Base-by-base conservation (phyloP, 1,140 invertebrate genomes). In the Piezodorus guildinii region DNA sequence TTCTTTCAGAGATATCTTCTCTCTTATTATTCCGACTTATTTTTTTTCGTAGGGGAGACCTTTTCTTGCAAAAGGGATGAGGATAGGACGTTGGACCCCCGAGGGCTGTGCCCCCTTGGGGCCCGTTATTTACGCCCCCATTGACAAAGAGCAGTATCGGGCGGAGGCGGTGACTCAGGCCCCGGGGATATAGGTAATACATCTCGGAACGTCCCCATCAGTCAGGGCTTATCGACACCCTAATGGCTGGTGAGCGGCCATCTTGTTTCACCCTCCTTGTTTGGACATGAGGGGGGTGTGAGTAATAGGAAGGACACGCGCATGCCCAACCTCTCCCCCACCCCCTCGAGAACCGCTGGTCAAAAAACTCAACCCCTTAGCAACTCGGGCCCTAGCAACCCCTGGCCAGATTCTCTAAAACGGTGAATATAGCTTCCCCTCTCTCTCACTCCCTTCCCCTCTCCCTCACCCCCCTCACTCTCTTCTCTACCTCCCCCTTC, bases 191-290 rank as follows among this genome's bases (percentile, higher is more conserved):
- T 49, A 49, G 46, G 46, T 49, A 49, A 49, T 49, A 49, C 46
- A 49, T 49, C 46, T 49, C 21, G n/a, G n/a, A 9, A 9, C 46
- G 21, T 21, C 46, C 46, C 46, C 46, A 49, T 49, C 46, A 49
- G 46, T 49, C 46, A 49, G n/a, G 21, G 21, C 46, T 49, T 49
- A 49, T 49, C 46, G 46, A 49, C 46, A 49, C n/a, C n/a, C 46
- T 49, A 49, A 49, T 49, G 46, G 46, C 46, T 49, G 46, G 46
- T 49, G 46, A 21, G n/a, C 46, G 46, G 46, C 46, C 46, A 49
- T 49, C 46, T 49, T 49, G 46, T 49, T 49, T 21, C 46, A 49
- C 21, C n/a, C n/a, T 17, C n/a, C 21, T 49, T 49, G 46, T 49
- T 49, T 49, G 46, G 46, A 49, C 46, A 49, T 21, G 46, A 21